Conservation (phyloP, 2,113 vertebrate genomes). For the Daphoenositta chrysoptera region DNA sequence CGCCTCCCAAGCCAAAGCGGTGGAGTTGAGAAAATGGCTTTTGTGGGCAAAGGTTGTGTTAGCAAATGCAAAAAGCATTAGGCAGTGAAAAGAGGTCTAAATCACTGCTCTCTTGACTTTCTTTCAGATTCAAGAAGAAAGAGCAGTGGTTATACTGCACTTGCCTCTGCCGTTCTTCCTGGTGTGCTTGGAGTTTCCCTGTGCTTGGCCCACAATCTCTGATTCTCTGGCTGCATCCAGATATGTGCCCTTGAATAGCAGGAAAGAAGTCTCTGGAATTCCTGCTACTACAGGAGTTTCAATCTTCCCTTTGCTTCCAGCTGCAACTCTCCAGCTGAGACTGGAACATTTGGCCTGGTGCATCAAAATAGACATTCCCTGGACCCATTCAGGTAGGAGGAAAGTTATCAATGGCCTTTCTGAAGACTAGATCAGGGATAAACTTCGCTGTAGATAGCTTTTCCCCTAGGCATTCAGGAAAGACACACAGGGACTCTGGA, state of each 20-base stretch:
- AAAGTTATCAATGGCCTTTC: background rate
- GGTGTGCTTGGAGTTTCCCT: background rate
- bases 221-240: background rate
- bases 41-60: background rate
- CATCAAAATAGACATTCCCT: background rate
- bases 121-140: constrained; percentile 39
- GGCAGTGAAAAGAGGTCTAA: background rate
- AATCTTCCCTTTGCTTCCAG: background rate
- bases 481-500: background rate
- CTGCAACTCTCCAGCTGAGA: background rate
- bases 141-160: background rate
- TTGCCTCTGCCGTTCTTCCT: background rate
- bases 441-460: background rate
- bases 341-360: background rate
- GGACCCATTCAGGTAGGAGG: background rate
- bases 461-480: background rate
- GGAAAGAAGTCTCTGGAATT: background rate
- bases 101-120: background rate
- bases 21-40: background rate
- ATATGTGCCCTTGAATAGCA: background rate
- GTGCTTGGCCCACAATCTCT: background rate
- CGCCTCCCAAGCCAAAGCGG: background rate
- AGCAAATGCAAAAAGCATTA: background rate
- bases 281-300: background rate
- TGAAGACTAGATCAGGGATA: background rate